Evolutionary conservation across 2,113 vertebrate genomes (phyloP), one percentile per base, ranked within the genome.

Genomic region (Microtus richardsoni): DNA sequence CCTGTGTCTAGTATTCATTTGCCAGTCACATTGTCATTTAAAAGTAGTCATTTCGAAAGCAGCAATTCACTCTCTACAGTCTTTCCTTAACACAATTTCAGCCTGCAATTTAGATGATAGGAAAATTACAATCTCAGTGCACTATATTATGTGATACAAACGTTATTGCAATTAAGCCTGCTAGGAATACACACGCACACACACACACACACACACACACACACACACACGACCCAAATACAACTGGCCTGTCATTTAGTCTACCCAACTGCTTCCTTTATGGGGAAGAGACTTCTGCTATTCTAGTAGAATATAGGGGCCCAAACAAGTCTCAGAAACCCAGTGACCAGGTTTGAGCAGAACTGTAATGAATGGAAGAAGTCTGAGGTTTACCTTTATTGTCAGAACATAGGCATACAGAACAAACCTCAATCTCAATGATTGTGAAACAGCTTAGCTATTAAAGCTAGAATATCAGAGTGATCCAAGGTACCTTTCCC

Each of bases 31-130:
- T 71, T 98, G 98, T 97, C 95, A 80, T 97, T 95, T 98, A 98
- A 97, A 97, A 97, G 97, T 97, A 98, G 97, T 98, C 97, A 98
- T 98, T 98, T 80, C 97, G 98, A 99, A 98, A 98, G 98, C 98
- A 98, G 98, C 98, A 98, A 98, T 99, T 99, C 98, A 98, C 97
- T 97, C 96, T 97, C 97, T 98, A 92, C 92, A 22, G 95, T 98
- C 97, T 97, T 98, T 98, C 97, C 97, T 98, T 97, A 98, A 98
- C 98, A 98, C 98, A 98, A 97, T 98, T 99, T 98, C 98, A 99
- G 98, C 98, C 99, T 98, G 98, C 98, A 99, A 99, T 99, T 99
- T 99, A 98, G 97, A 98, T 99, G 99, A 99, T 99, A 98, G 98
- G 98, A 99, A 99, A 99, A 99, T 99, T 99, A 99, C 98, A 98